These are phyloP conservation scores for Gymnothorax reevesii DNA, from an alignment of 2,797 vertebrate species.

Conservation along the genomic window DNA sequence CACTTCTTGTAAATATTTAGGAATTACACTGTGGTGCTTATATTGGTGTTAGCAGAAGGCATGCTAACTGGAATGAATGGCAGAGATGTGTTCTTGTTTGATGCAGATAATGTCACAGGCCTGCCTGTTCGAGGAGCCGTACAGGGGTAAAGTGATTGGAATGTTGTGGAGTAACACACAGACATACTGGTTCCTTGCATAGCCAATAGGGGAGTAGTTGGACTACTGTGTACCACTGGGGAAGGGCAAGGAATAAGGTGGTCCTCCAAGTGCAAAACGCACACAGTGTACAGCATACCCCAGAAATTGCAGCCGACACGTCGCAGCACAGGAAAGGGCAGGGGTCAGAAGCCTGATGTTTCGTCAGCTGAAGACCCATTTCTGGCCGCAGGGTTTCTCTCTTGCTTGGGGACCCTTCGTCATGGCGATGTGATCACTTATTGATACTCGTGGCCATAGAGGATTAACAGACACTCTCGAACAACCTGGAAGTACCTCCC, in stretches of 20 bases:
- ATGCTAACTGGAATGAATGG: conserved; percentile 50
- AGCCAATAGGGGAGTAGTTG: conserved; percentile 57
- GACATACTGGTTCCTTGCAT: conserved; percentile 63
- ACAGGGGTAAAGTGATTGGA: not conserved
- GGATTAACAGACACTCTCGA: not conserved
- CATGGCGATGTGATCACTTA: not conserved
- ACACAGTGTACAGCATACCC: not conserved
- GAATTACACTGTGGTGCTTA: conserved; percentile 61
- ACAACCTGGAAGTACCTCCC: not conserved
- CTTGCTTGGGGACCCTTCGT: not conserved
- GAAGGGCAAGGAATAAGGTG: conserved; percentile 1
- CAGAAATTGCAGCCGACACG: conserved; percentile 16
- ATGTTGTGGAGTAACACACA: conserved; percentile 36
- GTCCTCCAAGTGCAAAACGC: conserved; percentile 55
- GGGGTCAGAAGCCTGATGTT: not conserved
- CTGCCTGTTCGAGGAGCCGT: conserved; percentile 39
- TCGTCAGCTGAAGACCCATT: no score
- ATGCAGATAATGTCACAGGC: not conserved
- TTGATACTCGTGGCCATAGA: not conserved
- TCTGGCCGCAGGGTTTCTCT: not conserved
- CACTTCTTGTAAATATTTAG: conserved; percentile 57
- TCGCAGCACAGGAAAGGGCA: conserved; percentile 25
- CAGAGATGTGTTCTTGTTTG: conserved; percentile 48
- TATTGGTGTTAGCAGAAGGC: conserved; percentile 55
- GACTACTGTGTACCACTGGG: conserved; percentile 48